Evolutionary conservation across 2,888 invertebrate genomes (phyloP).

Genomic region (Heterodera filipjevi): DNA sequence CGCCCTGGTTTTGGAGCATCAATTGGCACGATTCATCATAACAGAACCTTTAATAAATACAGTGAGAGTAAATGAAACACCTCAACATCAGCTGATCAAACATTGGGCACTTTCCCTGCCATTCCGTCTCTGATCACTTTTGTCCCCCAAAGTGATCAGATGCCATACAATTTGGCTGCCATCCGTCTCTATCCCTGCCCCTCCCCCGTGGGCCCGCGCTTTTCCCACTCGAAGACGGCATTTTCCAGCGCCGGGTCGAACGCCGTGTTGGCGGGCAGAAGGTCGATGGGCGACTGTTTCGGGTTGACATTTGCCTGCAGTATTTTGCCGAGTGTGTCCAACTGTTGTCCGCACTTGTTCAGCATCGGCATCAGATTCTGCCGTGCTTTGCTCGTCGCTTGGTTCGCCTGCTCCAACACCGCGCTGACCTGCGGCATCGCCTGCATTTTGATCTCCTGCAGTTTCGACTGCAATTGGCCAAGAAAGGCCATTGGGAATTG

Average conservation of each 20-base stretch:
- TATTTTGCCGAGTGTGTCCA: constrained; percentile 60
- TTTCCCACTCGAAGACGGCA: constrained; percentile 52
- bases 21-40: constrained; percentile 60
- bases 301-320: constrained; percentile 53
- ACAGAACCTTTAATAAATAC: constrained; percentile 47
- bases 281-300: constrained; percentile 63
- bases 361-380: constrained; percentile 51
- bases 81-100: too few relatives aligned
- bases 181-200: too few relatives aligned
- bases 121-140: not conserved
- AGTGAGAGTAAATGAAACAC: too few relatives aligned
- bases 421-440: constrained; percentile 38
- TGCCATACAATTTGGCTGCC: not conserved
- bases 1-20: constrained; percentile 54
- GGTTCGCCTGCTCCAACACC: constrained; percentile 52
- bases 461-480: constrained; percentile 54
- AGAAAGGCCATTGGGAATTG: constrained; percentile 61
- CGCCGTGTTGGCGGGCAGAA: constrained; percentile 61
- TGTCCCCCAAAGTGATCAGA: not conserved
- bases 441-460: constrained; percentile 49
- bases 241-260: constrained; percentile 60
- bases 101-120: not conserved
- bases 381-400: constrained; percentile 52
- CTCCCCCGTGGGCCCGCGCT: too few relatives aligned
- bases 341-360: constrained; percentile 53